Base-by-base conservation (phyloP, 2,113 vertebrate genomes). In the Anolis carolinensis region DNA sequence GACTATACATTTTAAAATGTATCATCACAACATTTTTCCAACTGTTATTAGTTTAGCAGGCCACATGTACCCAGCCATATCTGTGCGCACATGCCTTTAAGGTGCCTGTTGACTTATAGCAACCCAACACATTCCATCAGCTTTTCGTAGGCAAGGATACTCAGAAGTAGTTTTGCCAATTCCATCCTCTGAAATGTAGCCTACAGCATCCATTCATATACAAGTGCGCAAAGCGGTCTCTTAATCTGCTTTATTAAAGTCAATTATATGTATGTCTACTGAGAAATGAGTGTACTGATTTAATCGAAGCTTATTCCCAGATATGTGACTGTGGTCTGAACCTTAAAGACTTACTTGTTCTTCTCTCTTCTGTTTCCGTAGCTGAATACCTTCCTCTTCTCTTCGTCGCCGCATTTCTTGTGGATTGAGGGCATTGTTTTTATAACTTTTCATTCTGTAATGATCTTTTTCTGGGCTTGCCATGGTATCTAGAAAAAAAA, bases 361-460 rank as follows among this genome's bases (percentile, higher is more conserved):
- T 94, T 98, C 98, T 85, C 98, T 96, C 85, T 99, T 99, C 91
- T 99, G 98, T 93, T 98, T 99, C 87, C 98, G 96, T 75, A 99
- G 97, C 83, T 98, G 98, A 89, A 98, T 97, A 88, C 98, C 98
- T 93, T 98, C 98, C 90, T 99, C 98, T 91, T 99, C 98, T 93
- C 98, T 97, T 89, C 98, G 95, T 63, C 98, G 96, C 14, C 98
- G 97, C 98, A 99, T 98, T 93, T 98, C 98, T 95, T 98, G 98
- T 59, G 98, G 97, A 95, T 98, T 99, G 90, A 98, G 93, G 0
- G 98, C 98, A 92, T 98, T 98, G 95, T 99, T 98, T 94, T 98
- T 99, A 84, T 98, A 99, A 95, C 97, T 98, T 95, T 97, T 98
- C 97, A 99, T 98, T 92, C 98, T 96, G 90, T 94, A 97, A 90